Conservation (phyloP, 2,888 invertebrate species). For the Diaprepes abbreviatus region DNA sequence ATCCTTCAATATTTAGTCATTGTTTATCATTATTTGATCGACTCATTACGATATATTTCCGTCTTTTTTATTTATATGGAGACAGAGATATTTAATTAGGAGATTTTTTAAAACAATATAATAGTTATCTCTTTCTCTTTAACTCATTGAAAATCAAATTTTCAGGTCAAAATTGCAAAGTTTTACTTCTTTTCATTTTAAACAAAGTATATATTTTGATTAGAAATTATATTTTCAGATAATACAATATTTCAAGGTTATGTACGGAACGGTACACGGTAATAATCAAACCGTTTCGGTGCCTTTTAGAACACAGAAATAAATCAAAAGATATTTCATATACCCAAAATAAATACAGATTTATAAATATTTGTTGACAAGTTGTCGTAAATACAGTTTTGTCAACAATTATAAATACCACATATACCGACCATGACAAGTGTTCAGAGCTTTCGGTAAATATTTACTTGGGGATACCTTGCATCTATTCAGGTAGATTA, state of each 20-base stretch:
- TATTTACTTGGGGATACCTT: constrained; percentile 53
- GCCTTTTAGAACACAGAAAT: not conserved
- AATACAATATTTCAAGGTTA: not conserved
- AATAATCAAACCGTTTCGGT: too few relatives aligned
- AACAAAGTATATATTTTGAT: not conserved
- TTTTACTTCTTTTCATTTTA: not conserved
- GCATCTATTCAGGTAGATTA: constrained; percentile 35
- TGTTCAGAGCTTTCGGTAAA: constrained; percentile 58
- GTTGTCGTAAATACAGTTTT: constrained; percentile 51
- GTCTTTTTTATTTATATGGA: too few relatives aligned
- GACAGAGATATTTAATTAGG: too few relatives aligned
- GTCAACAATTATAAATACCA: constrained; percentile 59
- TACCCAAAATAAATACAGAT: not conserved
- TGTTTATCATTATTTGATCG: too few relatives aligned
- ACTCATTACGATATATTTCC: too few relatives aligned
- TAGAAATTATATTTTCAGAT: not conserved
- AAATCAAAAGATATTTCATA: not conserved
- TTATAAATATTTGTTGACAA: constrained; percentile 26
- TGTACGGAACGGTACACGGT: too few relatives aligned
- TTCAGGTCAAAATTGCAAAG: too few relatives aligned
- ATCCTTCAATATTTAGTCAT: too few relatives aligned
- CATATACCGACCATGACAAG: constrained; percentile 55
- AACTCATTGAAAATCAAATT: too few relatives aligned
- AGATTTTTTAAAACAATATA: too few relatives aligned
- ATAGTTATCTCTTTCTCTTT: too few relatives aligned